phyloP scores from a whole-genome alignment of 1,140 invertebrate species.

The Leptinotarsa undecemlineata region DNA sequence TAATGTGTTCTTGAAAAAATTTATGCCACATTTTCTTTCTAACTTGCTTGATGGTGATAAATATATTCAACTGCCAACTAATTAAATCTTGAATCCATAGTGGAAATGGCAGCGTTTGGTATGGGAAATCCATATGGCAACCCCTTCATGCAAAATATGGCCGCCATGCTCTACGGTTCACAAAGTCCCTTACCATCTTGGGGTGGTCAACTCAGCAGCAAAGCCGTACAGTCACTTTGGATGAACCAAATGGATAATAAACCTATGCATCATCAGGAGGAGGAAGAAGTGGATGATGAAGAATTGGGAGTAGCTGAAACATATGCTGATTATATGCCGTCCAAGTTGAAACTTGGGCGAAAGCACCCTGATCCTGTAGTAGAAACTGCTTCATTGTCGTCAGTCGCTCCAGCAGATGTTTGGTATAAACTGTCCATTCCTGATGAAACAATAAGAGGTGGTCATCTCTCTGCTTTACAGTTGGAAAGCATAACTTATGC shows the following conservation, averaged over 20 bases:
- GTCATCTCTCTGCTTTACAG: slow-evolving; percentile 91
- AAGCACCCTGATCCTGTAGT: slow-evolving; percentile 99
- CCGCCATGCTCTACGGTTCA: slow-evolving; percentile 60
- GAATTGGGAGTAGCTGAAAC: slow-evolving; percentile 97
- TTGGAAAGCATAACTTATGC: slow-evolving; percentile 96
- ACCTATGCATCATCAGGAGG: slow-evolving; percentile 49
- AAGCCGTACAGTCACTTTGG: slow-evolving; percentile 62
- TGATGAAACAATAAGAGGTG: slow-evolving; percentile 80
- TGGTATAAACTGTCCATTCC: slow-evolving; percentile 88
- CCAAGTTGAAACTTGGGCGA: slow-evolving; percentile 91
- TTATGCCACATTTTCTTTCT: not conserved
- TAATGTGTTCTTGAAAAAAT: too few relatives aligned
- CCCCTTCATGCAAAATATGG: slow-evolving; percentile 59
- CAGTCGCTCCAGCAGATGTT: slow-evolving; percentile 93
- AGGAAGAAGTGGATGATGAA: slow-evolving; percentile 78
- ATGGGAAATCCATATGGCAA: slow-evolving; percentile 60
- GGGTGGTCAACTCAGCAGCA: slow-evolving; percentile 56
- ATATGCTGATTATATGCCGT: slow-evolving; percentile 96
- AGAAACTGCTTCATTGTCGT: slow-evolving; percentile 96
- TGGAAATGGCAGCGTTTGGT: slow-evolving; percentile 65
- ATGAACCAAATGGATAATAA: slow-evolving; percentile 60
- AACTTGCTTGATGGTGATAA: not conserved
- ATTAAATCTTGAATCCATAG: slow-evolving; percentile 49
- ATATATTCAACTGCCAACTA: not conserved
- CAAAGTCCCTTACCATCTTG: slow-evolving; percentile 58